Evolutionary conservation across 2,888 invertebrate genomes (phyloP).

Genomic region (Pristionchus mayeri): DNA sequence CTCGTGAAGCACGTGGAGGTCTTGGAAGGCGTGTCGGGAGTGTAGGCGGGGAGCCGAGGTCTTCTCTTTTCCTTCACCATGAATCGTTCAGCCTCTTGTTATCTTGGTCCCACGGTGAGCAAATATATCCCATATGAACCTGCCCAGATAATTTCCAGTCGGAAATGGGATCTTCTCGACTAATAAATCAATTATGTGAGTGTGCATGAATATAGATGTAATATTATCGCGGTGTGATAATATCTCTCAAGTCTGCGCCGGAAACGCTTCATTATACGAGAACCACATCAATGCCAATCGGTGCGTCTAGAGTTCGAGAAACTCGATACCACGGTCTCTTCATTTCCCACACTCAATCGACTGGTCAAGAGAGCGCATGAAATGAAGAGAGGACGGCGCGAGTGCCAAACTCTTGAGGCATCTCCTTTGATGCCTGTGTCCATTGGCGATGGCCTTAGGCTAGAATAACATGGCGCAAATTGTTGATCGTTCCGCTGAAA

Average conservation of each 20-base stretch:
- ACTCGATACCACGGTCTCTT: not conserved
- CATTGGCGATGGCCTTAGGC: too few species aligned
- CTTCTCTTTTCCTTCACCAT: not conserved
- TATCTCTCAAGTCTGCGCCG: too few species aligned
- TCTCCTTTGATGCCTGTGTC: too few species aligned
- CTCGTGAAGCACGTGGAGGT: too few species aligned
- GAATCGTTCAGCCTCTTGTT: constrained; percentile 28
- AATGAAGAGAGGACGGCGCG: too few species aligned
- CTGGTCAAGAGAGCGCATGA: too few species aligned
- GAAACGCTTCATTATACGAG: too few species aligned
- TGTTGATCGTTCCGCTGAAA: too few species aligned
- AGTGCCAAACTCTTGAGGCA: too few species aligned
- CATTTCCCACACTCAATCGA: not conserved
- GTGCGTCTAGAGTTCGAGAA: not conserved
- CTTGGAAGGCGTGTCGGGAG: not conserved
- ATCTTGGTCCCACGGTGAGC: constrained; percentile 21
- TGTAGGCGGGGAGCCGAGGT: not conserved
- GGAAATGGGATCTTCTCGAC: not conserved
- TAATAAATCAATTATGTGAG: not conserved
- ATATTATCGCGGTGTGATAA: not conserved
- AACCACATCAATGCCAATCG: too few species aligned
- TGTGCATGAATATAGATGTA: not conserved
- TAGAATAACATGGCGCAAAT: too few species aligned
- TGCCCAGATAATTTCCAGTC: not conserved
- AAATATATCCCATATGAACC: constrained; percentile 31